Conservation (phyloP, 2,113 vertebrate genomes). For the Pholis gunnellus region DNA sequence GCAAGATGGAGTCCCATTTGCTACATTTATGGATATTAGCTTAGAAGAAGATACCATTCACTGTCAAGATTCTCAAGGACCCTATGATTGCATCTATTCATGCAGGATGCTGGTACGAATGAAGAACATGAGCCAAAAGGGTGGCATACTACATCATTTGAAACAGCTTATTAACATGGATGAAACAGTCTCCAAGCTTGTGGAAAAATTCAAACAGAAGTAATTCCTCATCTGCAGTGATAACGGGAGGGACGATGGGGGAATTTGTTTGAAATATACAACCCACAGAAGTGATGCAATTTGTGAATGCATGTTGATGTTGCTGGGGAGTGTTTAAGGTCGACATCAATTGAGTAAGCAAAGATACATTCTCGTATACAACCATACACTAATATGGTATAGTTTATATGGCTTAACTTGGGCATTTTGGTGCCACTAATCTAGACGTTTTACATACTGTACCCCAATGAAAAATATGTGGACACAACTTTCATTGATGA, state of each 20-base stretch:
- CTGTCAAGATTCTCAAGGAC: slow-evolving; percentile 56
- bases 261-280: slow-evolving; percentile 11
- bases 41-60: slow-evolving; percentile 57
- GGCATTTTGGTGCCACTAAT: background rate
- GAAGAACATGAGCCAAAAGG: slow-evolving; percentile 59
- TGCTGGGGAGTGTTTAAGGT: background rate
- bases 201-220: slow-evolving; percentile 46
- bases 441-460: background rate
- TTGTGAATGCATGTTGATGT: slow-evolving; percentile 3
- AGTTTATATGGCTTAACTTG: background rate
- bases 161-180: slow-evolving; percentile 53
- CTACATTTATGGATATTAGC: slow-evolving; percentile 56
- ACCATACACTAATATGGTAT: background rate
- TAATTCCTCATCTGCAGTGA: slow-evolving; percentile 34
- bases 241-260: slow-evolving; percentile 1
- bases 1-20: slow-evolving; percentile 49
- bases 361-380: background rate
- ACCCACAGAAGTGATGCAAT: slow-evolving; percentile 1
- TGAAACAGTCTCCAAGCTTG: slow-evolving; percentile 48
- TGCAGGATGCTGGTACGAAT: slow-evolving; percentile 62
- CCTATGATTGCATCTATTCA: slow-evolving; percentile 69
- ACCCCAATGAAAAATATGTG: background rate
- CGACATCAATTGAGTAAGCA: background rate
- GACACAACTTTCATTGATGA: background rate
- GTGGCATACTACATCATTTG: slow-evolving; percentile 57